These are phyloP conservation scores for Aptenodytes patagonicus DNA, from an alignment of 2,113 vertebrate species.

Conservation along the genomic window DNA sequence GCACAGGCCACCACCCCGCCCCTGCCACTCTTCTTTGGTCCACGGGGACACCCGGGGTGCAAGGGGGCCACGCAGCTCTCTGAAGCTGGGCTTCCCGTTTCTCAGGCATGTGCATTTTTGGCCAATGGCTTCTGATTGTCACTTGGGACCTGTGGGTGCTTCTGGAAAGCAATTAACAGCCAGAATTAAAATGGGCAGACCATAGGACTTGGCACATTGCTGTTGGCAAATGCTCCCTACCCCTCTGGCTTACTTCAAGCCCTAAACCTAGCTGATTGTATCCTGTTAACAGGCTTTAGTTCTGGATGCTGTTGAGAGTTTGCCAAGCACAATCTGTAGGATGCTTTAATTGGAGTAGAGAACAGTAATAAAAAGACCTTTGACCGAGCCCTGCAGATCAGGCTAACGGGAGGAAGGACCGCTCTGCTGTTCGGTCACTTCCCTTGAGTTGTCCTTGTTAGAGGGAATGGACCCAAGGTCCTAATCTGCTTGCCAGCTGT, in stretches of 20 bases:
- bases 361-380: conserved; percentile 27
- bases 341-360: conserved; percentile 41
- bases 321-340: conserved; percentile 33
- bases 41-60: not conserved
- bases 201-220: not conserved
- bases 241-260: conserved; percentile 18
- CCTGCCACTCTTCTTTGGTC: not conserved
- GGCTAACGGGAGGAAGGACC: not conserved
- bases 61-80: not conserved
- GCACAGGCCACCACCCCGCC: not conserved
- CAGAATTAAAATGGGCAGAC: conserved; percentile 25
- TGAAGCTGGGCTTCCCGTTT: not conserved
- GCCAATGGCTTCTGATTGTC: not conserved
- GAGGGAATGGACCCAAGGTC: not conserved
- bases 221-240: not conserved
- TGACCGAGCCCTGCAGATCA: not conserved
- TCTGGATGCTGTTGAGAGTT: not conserved
- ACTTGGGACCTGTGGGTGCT: not conserved
- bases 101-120: not conserved
- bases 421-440: not conserved
- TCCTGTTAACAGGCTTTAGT: conserved; percentile 9
- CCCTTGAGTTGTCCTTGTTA: not conserved
- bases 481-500: not conserved
- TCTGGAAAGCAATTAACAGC: conserved; percentile 36
- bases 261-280: not conserved